Evolutionary conservation across 2,113 vertebrate species (phyloP), one percentile per base, ranked within the genome.

Genomic region (Condylura cristata): DNA sequence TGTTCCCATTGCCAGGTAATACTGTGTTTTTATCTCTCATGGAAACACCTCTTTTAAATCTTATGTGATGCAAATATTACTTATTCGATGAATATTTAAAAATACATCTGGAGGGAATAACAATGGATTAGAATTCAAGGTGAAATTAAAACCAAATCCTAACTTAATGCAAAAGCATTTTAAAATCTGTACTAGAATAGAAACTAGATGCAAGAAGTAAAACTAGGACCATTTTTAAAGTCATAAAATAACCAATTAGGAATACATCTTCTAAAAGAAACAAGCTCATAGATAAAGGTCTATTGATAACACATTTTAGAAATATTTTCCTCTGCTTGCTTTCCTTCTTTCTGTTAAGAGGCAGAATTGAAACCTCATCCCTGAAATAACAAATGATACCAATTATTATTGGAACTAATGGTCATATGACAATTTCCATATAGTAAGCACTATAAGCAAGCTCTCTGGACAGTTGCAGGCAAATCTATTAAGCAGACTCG

Each of bases 131-230:
- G 53, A 90, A 76, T 74, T 94, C 44, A 46, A 74, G 58, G 48
- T 65, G 46, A 90, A 90, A 79, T 78, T 53, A 86, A 91, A 89
- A 74, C 26, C 11, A 89, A 94, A 90, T 18, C 39, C 79, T 48
- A 80, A 37, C 18, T 75, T 70, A 65, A 66, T 76, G 37, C 13
- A 91, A 66, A 79, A 80, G 22, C 39, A 61, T 48, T 65, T 48
- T 10, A 72, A 94, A 68, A 82, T 75, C 48, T 56, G 11, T 46
- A 60, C 48, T 9, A 26, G 0, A 14, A 16, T 18, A 84, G 71
- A 80, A 32, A 14, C 20, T n/a, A 83, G n/a, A 34, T 34, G 18
- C 28, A 88, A 61, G 39, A 56, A 63, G 22, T 24, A 60, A 94
- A 86, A 39, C 61, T 74, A 72, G 6, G 20, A 46, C 2, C 75